Percentiles rank a stretch among this genome's conserved stretches.
phyloP scores from a whole-genome alignment of 2,113 vertebrate species.

The Thinocorus orbignyianus region DNA sequence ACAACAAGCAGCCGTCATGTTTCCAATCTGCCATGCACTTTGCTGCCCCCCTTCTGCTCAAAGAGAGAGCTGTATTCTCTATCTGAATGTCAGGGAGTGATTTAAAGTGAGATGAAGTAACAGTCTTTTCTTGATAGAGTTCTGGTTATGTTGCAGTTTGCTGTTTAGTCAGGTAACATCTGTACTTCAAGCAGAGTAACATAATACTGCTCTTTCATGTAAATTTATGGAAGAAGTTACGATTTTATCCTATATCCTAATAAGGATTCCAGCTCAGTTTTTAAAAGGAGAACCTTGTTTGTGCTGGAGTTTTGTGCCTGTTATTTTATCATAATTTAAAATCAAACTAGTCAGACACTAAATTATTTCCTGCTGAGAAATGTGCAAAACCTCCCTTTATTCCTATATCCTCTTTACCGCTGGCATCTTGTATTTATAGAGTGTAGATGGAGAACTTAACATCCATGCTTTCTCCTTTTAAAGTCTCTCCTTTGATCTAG shows the following conservation, averaged over 20 bases:
- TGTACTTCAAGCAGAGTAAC: constrained; percentile 19
- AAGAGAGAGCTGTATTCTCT: background rate
- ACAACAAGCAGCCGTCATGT: background rate
- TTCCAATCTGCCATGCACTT: background rate
- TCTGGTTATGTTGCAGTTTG: background rate
- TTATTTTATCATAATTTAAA: constrained; percentile 60
- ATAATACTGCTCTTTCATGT: background rate
- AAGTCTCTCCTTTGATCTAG: constrained; percentile 61
- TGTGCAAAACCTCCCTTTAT: constrained; percentile 30
- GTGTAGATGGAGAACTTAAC: constrained; percentile 43
- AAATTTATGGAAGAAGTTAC: constrained; percentile 17
- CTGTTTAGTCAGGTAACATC: constrained; percentile 24
- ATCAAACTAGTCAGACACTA: constrained; percentile 38
- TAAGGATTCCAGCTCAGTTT: constrained; percentile 3
- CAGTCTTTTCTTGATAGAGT: background rate
- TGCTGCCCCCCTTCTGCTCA: background rate
- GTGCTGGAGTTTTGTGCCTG: constrained; percentile 6
- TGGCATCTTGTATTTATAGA: constrained; percentile 47
- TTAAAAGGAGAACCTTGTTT: background rate
- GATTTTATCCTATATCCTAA: constrained; percentile 40
- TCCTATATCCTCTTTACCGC: constrained; percentile 42
- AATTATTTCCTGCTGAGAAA: constrained; percentile 54
- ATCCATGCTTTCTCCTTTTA: constrained; percentile 59
- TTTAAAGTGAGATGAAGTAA: background rate
- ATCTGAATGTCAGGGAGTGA: background rate